Conservation (phyloP, 2,113 vertebrate genomes). For the Hemiscyllium ocellatum region DNA sequence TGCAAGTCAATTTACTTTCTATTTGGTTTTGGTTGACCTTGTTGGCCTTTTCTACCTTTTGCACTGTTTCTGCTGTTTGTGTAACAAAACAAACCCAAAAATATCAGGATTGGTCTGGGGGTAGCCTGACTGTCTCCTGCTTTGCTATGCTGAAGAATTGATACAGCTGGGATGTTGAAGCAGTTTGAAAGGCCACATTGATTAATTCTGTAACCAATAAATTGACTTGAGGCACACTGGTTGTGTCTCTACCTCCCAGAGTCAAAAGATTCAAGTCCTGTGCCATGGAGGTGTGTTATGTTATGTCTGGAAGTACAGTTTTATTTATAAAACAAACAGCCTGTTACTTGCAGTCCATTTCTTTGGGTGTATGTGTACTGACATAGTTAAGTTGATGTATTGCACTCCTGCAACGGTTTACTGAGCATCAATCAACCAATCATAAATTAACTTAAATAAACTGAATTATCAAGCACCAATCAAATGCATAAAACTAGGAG, state of each 20-base stretch:
- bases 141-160: neutral
- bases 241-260: no score
- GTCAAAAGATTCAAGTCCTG: no score
- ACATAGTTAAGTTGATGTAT: neutral
- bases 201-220: neutral
- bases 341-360: neutral
- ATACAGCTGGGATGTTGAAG: neutral
- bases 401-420: neutral
- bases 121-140: neutral
- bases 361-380: neutral
- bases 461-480: neutral
- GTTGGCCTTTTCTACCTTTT: neutral
- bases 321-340: no score
- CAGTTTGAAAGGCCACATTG: neutral
- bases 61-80: neutral
- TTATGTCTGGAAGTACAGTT: no score
- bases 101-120: neutral
- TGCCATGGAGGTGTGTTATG: no score
- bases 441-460: neutral
- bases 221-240: neutral
- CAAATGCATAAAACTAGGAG: neutral
- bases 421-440: neutral
- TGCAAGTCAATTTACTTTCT: neutral
- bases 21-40: neutral
- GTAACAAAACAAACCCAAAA: neutral